A percentile compares a stretch with the other conserved stretches of the same genome.
Evolutionary conservation across 2,113 vertebrate species (phyloP).

Genomic region (Leiothrix lutea): DNA sequence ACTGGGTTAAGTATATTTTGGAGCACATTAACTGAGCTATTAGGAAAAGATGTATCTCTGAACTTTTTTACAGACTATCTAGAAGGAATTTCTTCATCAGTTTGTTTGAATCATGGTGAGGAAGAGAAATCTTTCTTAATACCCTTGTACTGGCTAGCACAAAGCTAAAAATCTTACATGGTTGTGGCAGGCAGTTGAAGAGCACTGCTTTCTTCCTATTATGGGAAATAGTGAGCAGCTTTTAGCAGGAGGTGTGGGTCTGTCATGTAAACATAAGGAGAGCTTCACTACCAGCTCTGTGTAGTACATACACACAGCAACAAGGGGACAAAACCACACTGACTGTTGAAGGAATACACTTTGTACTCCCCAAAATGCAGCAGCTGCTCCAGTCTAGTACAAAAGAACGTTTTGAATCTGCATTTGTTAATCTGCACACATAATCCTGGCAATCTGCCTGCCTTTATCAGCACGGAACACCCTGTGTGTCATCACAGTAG

Average conservation of each 20-base stretch:
- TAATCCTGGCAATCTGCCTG: neutral
- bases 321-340: neutral
- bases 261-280: slow-evolving; percentile 32
- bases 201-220: slow-evolving; percentile 56
- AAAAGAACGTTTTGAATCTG: neutral
- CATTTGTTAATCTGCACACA: neutral
- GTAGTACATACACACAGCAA: neutral
- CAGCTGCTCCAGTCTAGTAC: neutral
- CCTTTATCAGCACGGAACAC: neutral
- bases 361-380: neutral
- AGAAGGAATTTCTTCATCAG: neutral
- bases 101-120: neutral
- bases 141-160: neutral
- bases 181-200: neutral
- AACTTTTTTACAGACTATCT: neutral
- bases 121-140: neutral
- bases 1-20: neutral
- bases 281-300: slow-evolving; percentile 5
- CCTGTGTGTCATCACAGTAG: neutral
- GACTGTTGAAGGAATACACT: neutral
- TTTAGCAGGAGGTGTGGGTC: slow-evolving; percentile 47
- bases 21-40: neutral
- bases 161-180: neutral
- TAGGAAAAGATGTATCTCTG: neutral
- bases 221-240: slow-evolving; percentile 24